These are phyloP conservation scores for Seira musarum DNA, from an alignment of 2,888 invertebrate species.

Conservation along the genomic window DNA sequence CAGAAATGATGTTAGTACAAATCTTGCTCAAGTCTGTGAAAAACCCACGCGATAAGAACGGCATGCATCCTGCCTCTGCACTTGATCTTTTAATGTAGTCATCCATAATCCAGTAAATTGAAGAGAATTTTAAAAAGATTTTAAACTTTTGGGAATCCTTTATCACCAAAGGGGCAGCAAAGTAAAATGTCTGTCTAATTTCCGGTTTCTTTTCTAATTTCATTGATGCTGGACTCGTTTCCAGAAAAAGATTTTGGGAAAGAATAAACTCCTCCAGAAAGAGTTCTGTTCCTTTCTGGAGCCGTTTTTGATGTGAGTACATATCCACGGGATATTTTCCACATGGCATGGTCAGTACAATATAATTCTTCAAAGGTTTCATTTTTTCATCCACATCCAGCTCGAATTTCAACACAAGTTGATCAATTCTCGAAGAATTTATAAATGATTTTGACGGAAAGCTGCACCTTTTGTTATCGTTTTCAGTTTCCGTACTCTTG, in stretches of 20 bases:
- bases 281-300: background rate
- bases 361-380: too few relatives aligned
- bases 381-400: too few relatives aligned
- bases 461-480: too few relatives aligned
- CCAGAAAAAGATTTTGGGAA: background rate
- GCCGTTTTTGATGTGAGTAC: background rate
- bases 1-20: conserved; percentile 13
- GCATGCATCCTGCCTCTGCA: background rate
- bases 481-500: too few relatives aligned
- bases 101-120: conserved; percentile 24
- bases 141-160: conserved; percentile 8
- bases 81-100: conserved; percentile 16
- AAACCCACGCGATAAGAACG: conserved; percentile 16
- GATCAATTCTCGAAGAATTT: too few relatives aligned
- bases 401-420: too few relatives aligned
- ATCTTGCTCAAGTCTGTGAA: conserved; percentile 28
- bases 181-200: conserved; percentile 5
- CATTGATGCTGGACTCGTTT: background rate
- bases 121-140: conserved; percentile 37
- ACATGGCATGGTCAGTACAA: conserved; percentile 1
- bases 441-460: too few relatives aligned
- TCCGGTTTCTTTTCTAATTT: conserved; percentile 4
- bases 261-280: conserved; percentile 22
- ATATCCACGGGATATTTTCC: conserved; percentile 7
- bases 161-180: background rate